Conservation (phyloP, 1,140 invertebrate species). For the Varroa destructor region DNA sequence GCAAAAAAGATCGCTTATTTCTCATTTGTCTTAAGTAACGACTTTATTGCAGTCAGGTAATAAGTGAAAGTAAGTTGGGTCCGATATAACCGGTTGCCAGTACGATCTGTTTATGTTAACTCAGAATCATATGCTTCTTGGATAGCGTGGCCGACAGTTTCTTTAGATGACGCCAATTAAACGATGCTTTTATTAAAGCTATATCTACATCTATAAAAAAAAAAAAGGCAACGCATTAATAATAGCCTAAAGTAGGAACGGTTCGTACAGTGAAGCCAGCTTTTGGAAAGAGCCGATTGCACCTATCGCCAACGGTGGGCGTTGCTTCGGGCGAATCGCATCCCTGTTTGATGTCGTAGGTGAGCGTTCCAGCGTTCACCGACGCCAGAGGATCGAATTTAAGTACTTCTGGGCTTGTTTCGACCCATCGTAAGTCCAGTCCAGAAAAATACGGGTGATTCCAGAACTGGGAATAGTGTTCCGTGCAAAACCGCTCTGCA, state of each 20-base stretch:
- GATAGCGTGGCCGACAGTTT: too few relatives aligned
- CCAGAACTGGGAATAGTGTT: background rate
- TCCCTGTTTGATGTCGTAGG: background rate
- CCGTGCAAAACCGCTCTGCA: conserved; percentile 7
- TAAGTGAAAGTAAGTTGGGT: too few relatives aligned
- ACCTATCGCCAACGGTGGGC: background rate
- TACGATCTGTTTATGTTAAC: too few relatives aligned
- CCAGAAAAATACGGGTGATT: conserved; percentile 6
- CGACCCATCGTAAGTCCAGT: conserved; percentile 12
- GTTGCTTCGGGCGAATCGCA: background rate
- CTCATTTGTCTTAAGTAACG: too few relatives aligned
- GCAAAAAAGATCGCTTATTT: background rate
- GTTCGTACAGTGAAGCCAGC: background rate
- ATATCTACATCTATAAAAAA: too few relatives aligned
- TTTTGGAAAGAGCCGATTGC: background rate
- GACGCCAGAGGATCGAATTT: conserved; percentile 9
- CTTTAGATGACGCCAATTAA: too few relatives aligned
- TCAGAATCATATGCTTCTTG: too few relatives aligned
- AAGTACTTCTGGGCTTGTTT: conserved; percentile 12
- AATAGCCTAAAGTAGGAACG: background rate
- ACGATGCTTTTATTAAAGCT: too few relatives aligned
- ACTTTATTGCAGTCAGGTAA: too few relatives aligned
- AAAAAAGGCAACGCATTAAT: too few relatives aligned
- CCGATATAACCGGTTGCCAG: too few relatives aligned
- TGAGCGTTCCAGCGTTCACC: background rate